Percentiles rank a stretch among this genome's conserved stretches.
Evolutionary conservation across 2,888 invertebrate genomes (phyloP).

Genomic region (Zhuqinia jingwanae): DNA sequence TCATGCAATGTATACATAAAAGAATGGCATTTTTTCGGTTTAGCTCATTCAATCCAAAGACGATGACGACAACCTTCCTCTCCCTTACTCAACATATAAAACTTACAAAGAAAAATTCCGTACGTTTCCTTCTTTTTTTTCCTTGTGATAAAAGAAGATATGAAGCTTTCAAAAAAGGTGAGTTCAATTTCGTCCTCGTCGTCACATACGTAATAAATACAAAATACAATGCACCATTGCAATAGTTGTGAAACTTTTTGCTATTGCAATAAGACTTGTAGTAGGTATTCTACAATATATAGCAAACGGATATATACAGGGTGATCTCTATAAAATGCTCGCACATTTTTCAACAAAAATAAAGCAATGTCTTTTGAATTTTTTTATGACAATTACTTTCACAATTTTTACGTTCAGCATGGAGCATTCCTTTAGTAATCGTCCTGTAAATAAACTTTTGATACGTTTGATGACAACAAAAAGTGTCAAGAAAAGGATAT

Average conservation of each 20-base stretch:
- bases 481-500: constrained; percentile 48
- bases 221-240: constrained; percentile 20
- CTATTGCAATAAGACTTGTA: constrained; percentile 7
- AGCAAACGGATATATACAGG: too few species aligned
- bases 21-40: constrained; percentile 58
- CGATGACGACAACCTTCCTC: constrained; percentile 36
- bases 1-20: background rate
- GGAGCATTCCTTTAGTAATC: too few species aligned
- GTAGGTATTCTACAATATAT: too few species aligned
- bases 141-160: constrained; percentile 33
- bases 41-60: constrained; percentile 55
- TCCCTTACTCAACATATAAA: too few species aligned
- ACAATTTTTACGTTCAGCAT: too few species aligned
- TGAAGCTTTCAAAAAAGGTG: constrained; percentile 21
- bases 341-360: too few species aligned
- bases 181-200: constrained; percentile 37
- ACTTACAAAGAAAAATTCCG: too few species aligned
- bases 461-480: constrained; percentile 57
- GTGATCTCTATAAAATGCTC: too few species aligned
- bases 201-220: constrained; percentile 27
- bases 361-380: too few species aligned
- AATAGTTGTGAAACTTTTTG: background rate
- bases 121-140: too few species aligned
- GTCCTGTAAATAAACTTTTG: constrained; percentile 8
- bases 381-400: too few species aligned